phyloP scores from a whole-genome alignment of 2,888 invertebrate genomes.

The Mystacides longicornis region DNA sequence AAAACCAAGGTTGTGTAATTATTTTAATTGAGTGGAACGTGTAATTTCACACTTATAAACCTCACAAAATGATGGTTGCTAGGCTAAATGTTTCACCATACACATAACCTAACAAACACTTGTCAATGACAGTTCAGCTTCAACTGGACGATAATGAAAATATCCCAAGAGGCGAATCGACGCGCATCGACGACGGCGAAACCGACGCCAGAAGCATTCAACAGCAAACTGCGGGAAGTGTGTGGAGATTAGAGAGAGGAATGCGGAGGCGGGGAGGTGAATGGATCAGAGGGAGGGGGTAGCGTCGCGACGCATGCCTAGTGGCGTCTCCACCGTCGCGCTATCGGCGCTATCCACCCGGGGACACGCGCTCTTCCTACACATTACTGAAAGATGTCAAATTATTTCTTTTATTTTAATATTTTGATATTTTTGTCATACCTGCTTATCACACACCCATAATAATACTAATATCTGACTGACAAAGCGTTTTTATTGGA shows the following conservation, averaged over 20 bases:
- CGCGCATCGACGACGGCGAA: background rate
- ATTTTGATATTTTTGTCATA: too few relatives aligned
- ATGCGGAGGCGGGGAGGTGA: too few relatives aligned
- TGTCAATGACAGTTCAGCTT: background rate
- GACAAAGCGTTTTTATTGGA: too few relatives aligned
- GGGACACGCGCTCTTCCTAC: slow-evolving; percentile 30
- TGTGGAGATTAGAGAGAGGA: too few relatives aligned
- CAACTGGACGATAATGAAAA: background rate
- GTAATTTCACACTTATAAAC: background rate
- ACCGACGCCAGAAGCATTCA: background rate
- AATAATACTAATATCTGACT: too few relatives aligned
- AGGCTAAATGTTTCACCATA: background rate
- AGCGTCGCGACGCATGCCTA: slow-evolving; percentile 35
- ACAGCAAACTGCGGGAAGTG: background rate
- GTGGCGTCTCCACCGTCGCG: slow-evolving; percentile 29
- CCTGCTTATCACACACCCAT: too few relatives aligned
- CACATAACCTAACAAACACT: slow-evolving; percentile 1
- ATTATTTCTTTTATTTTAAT: too few relatives aligned
- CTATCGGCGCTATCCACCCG: slow-evolving; percentile 34
- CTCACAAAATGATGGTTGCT: background rate
- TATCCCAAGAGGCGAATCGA: background rate
- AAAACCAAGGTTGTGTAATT: background rate
- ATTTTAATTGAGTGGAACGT: background rate
- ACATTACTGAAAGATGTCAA: too few relatives aligned
- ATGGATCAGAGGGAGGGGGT: slow-evolving; percentile 17